phyloP scores from a whole-genome alignment of 2,797 vertebrate species.

The Phaenicophaeus curvirostris region DNA sequence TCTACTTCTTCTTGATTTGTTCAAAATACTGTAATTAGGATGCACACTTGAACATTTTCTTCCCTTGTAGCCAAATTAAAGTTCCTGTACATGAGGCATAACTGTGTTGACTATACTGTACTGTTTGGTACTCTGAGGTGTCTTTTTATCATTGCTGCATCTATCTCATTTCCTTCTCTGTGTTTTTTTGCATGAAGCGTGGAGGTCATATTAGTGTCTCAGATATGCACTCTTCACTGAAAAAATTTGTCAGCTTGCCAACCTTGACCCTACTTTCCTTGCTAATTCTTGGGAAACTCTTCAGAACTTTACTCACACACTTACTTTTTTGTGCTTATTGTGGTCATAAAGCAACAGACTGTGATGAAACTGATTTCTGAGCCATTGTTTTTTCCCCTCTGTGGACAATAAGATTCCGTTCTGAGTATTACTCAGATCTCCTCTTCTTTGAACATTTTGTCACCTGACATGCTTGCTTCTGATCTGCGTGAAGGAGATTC shows the following conservation, averaged over 20 bases:
- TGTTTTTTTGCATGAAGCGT: background rate
- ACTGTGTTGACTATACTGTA: background rate
- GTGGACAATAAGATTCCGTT: background rate
- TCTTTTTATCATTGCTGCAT: background rate
- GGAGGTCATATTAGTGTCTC: accelerated
- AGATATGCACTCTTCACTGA: background rate
- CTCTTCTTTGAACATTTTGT: background rate
- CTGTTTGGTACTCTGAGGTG: background rate
- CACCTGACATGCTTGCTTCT: background rate
- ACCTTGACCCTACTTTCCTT: background rate
- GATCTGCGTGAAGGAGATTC: accelerated
- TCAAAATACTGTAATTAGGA: background rate
- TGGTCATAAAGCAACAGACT: background rate
- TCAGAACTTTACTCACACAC: background rate
- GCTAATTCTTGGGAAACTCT: background rate
- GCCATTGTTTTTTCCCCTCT: background rate
- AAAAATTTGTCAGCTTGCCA: background rate
- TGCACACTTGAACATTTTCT: background rate
- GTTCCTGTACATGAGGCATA: background rate
- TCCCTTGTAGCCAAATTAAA: background rate
- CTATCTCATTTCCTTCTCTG: background rate
- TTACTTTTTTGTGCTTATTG: background rate
- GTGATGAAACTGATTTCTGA: background rate
- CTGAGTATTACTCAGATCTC: background rate
- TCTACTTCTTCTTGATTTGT: background rate